Conservation (phyloP, 2,113 vertebrate species). For the Apistogramma diplotaenia region DNA sequence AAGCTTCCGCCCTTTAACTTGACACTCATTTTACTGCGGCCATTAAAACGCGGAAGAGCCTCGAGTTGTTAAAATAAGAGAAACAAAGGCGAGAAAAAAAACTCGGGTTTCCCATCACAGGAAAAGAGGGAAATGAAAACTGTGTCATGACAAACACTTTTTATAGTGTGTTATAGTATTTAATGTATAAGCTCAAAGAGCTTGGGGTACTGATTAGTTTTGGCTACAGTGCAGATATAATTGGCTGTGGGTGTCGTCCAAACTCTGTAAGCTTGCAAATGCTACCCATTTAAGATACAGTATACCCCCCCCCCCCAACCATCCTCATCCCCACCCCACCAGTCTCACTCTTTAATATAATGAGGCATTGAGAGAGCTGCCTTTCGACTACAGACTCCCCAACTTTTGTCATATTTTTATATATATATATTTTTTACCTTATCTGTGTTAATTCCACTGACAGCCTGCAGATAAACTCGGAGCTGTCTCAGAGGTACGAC, state of each 20-base stretch:
- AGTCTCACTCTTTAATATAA: conserved; percentile 59
- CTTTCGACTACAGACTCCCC: conserved; percentile 62
- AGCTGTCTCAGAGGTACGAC: conserved; percentile 63
- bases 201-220: conserved; percentile 59
- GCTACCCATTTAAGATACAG: conserved; percentile 60
- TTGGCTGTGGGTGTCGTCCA: conserved; percentile 61
- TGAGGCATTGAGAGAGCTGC: conserved; percentile 53
- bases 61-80: conserved; percentile 56
- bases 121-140: background rate
- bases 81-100: conserved; percentile 30
- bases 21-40: conserved; percentile 56
- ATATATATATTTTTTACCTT: conserved; percentile 56
- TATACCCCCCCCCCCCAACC: background rate
- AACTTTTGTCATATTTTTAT: conserved; percentile 70
- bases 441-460: conserved; percentile 77
- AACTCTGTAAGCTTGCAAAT: conserved; percentile 58
- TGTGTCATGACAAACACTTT: conserved; percentile 41
- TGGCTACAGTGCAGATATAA: conserved; percentile 65
- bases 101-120: conserved; percentile 11
- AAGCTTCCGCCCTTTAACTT: conserved; percentile 35
- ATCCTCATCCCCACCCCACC: conserved; percentile 2
- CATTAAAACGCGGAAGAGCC: conserved; percentile 55
- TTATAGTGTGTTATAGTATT: conserved; percentile 29
- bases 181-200: conserved; percentile 50
- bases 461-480: conserved; percentile 75